Base-by-base conservation (phyloP, 2,113 vertebrate species). In the Romanogobio albipinnatus region DNA sequence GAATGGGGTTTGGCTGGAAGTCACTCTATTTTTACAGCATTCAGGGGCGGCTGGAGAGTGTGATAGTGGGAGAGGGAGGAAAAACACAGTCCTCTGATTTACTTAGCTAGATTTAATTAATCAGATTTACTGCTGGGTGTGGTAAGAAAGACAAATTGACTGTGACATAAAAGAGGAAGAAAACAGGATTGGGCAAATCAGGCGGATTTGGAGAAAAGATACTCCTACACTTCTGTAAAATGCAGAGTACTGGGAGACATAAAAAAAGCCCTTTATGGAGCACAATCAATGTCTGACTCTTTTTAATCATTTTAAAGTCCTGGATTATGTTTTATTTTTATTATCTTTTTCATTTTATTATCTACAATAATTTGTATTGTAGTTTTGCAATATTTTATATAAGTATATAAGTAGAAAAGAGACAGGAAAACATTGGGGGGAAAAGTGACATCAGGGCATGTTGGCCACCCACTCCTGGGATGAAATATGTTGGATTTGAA, bases 81-180 rank as follows among this genome's bases (percentile, higher is more conserved):
- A 76, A 71, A 75, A 51, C 51, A 9, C 29, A 64, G 62, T 24
- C 76, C 45, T 64, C 75, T 89, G 82, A 89, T 89, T 89, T 89
- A 88, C 83, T 84, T 61, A 59, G 61, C 39, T 39, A 81, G 61
- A 84, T 86, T 83, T 86, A 84, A 89, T 88, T 89, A 88, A 90
- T 79, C 83, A 77, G 84, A 90, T 87, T 88, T 86, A 87, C 84
- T 76, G 36, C 58, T 19, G 75, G 76, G 76, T 82, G 62, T 68
- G 79, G 83, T 76, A 83, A 82, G 64, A 14, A 84, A 88, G 70
- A 85, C 83, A 84, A 78, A 70, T 84, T 43, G 59, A 71, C 53
- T 39, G 53, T 76, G 81, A 24, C 70, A 85, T 82, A 78, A 64
- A 70, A 79, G 66, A 33, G 51, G 43, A 56, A 77, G 76, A 47